Percentiles rank a stretch among this genome's conserved stretches.
phyloP scores from a whole-genome alignment of 2,113 vertebrate genomes.

The Ailurus styani region DNA sequence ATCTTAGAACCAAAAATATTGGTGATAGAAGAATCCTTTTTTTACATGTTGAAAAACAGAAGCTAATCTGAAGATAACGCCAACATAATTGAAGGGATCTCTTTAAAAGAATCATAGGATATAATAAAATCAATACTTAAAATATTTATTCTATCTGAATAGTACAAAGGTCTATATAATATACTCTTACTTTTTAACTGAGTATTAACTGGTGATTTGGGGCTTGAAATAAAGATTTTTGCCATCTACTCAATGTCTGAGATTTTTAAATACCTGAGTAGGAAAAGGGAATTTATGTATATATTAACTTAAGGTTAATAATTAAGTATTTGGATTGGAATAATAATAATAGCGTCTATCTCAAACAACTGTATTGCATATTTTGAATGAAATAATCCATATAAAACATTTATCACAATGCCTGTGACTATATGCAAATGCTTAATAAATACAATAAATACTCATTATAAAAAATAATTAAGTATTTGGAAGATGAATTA shows the following conservation, averaged over 20 bases:
- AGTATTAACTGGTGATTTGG: neutral
- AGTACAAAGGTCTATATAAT: neutral
- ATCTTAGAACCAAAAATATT: neutral
- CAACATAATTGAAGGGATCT: neutral
- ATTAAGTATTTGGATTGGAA: too few relatives aligned
- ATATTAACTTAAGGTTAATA: neutral
- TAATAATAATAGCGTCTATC: neutral
- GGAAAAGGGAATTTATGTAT: neutral
- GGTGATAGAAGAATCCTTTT: neutral
- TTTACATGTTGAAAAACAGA: neutral
- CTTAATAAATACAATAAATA: neutral
- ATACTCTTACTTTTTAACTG: neutral
- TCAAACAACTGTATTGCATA: neutral
- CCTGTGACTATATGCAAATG: neutral
- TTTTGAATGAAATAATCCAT: neutral
- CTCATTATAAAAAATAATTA: too few relatives aligned
- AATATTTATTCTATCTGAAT: neutral
- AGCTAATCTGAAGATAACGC: neutral
- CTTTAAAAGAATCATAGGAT: neutral
- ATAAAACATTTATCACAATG: neutral
- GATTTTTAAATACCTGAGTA: neutral
- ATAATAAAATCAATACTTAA: neutral
- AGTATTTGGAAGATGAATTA: neutral
- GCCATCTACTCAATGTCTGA: neutral
- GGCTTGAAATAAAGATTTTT: neutral